Conservation (phyloP, 2,113 vertebrate species). For the Blennius ocellaris region DNA sequence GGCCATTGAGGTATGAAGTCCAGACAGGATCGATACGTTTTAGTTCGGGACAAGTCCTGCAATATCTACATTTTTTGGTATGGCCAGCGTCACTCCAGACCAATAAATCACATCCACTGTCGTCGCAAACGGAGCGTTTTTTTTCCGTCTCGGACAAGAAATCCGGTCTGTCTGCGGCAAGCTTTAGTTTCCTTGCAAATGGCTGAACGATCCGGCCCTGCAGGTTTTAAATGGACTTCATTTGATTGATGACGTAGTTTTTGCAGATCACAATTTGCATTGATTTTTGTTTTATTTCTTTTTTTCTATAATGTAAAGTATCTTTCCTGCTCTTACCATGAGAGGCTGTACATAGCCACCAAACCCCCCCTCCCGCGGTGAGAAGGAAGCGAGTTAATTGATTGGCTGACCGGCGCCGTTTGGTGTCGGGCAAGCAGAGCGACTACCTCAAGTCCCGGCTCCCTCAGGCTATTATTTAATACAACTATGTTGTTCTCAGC, state of each 20-base stretch:
- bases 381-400: constrained; percentile 72
- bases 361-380: constrained; percentile 53
- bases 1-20: too few species aligned
- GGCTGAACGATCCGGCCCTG: too few species aligned
- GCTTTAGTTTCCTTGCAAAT: too few species aligned
- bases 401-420: constrained; percentile 65
- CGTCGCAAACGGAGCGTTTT: too few species aligned
- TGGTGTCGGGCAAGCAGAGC: constrained; percentile 61
- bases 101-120: too few species aligned
- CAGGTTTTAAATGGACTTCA: constrained; percentile 24
- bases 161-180: too few species aligned
- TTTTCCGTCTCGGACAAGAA: too few species aligned
- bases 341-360: constrained; percentile 23
- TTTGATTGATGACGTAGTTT: neutral
- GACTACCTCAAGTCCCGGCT: constrained; percentile 46
- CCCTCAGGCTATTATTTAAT: constrained; percentile 73
- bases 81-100: too few species aligned
- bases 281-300: constrained; percentile 25
- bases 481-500: constrained; percentile 72
- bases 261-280: constrained; percentile 29
- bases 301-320: too few species aligned
- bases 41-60: too few species aligned
- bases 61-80: too few species aligned
- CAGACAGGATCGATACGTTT: too few species aligned
- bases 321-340: neutral